These are phyloP conservation scores for Acrobasis suavella DNA, from an alignment of 2,888 invertebrate genomes.

Conservation along the genomic window DNA sequence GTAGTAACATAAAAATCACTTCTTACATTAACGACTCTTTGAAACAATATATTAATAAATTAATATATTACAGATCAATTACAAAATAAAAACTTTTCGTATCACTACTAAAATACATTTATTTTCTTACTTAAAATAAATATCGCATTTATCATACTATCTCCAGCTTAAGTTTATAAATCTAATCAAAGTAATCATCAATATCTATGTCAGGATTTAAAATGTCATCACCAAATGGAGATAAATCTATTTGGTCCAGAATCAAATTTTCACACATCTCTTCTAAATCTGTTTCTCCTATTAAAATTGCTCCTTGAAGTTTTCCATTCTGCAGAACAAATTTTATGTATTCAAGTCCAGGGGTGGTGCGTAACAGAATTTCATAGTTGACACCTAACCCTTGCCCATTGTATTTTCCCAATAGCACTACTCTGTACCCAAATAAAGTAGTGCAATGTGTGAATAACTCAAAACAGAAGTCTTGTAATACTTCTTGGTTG, in stretches of 20 bases:
- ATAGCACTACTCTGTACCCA: conserved; percentile 94
- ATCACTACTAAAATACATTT: too few species aligned
- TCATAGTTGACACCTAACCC: conserved; percentile 91
- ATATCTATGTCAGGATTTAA: conserved; percentile 98
- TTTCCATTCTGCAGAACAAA: conserved; percentile 91
- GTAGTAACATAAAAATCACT: too few species aligned
- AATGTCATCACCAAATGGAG: conserved; percentile 93
- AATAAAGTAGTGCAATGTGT: conserved; percentile 98
- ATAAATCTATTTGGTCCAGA: conserved; percentile 95
- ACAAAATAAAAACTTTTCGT: too few species aligned
- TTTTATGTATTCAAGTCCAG: conserved; percentile 92
- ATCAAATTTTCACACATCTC: conserved; percentile 99
- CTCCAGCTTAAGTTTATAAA: not conserved
- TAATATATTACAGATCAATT: too few species aligned
- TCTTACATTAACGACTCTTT: too few species aligned
- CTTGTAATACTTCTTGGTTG: conserved; percentile 87
- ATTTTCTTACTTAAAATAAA: too few species aligned
- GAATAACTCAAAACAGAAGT: conserved; percentile 98
- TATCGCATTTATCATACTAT: too few species aligned
- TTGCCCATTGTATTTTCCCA: conserved; percentile 97
- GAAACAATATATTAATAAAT: too few species aligned
- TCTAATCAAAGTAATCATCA: conserved; percentile 98
- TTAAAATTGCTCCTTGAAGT: conserved; percentile 96
- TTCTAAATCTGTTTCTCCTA: conserved; percentile 98
- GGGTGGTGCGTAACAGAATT: conserved; percentile 91